Evolutionary conservation across 2,797 vertebrate species (phyloP).

Genomic region (Phalloptychus januarius): DNA sequence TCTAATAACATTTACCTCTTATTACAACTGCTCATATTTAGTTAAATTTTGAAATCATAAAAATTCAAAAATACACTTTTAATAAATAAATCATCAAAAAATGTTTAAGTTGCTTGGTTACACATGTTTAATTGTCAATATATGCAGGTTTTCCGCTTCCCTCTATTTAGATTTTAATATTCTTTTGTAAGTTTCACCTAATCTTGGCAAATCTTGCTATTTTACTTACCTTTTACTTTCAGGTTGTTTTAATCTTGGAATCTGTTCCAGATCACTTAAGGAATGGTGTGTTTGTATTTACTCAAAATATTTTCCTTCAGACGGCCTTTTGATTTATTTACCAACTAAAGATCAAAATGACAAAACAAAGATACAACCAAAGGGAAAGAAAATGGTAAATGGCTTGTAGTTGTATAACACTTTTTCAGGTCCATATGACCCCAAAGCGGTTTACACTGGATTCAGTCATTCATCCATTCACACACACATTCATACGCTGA

Average conservation of each 20-base stretch:
- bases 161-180: neutral
- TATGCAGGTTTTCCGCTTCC: neutral
- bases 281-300: neutral
- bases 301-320: neutral
- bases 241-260: too few relatives aligned
- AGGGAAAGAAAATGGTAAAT: too few relatives aligned
- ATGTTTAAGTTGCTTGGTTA: neutral
- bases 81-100: neutral
- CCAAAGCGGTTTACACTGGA: too few relatives aligned
- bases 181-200: too few relatives aligned
- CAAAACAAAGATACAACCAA: neutral
- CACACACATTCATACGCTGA: too few relatives aligned
- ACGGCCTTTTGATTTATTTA: neutral
- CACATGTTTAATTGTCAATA: neutral
- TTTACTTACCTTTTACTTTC: too few relatives aligned
- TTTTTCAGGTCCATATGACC: too few relatives aligned
- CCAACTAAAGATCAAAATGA: too few relatives aligned
- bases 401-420: too few relatives aligned
- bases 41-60: neutral
- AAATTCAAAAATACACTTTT: neutral
- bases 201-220: too few relatives aligned
- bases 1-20: neutral
- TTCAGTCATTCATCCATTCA: too few relatives aligned
- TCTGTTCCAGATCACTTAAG: too few relatives aligned
- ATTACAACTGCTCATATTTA: neutral